Evolutionary conservation across 35 echinoderm and acorn worm species (phyloP), one percentile per base, ranked within the genome.

Genomic region (Strongylocentrotus purpuratus): DNA sequence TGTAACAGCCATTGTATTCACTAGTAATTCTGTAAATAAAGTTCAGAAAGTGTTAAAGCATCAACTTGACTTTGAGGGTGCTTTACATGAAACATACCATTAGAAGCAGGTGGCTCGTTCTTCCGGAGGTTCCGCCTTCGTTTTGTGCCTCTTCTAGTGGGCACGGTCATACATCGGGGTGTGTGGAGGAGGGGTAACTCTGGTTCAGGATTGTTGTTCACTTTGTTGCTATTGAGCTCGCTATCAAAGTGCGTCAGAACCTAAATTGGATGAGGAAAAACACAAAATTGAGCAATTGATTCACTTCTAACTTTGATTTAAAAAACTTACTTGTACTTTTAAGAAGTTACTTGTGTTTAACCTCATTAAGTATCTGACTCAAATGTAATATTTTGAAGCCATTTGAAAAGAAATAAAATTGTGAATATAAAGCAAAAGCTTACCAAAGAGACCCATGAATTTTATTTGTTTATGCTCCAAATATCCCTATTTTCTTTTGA

Each of bases 51-150:
- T 70, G 25, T 6, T 20, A 70, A 22, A 25, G 25, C 0, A 55
- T 55, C 8, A 55, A 55, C 6, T 70, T 22, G 15, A 1, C 61
- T 28, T 28, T 78, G 65, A 22, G 5, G n/a, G 20, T 8, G 5
- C 65, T 25, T 31, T 15, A 78, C 65, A 94, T 46, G 61, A 85
- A 61, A 45, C 41, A 95, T 47, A 95, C 94, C 94, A 95, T 95
- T 95, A 45, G 94, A 95, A 17, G 48, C 94, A 93, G 91, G 33
- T 48, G 88, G 41, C 13, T 97, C 95, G 59, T 97, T 96, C 70
- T 96, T 97, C 32, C 65, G 90, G n/a, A 92, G 94, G 92, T 97
- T 94, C 46, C 95, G 60, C 48, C 97, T 61, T 50, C 97, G 92
- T 45, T 97, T 97, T 0, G 95, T 52, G 2, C 95, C 97, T 45